Evolutionary conservation across 2,113 vertebrate genomes (phyloP), one percentile per base, ranked within the genome.

Genomic region (Psilopsiagon aurifrons): DNA sequence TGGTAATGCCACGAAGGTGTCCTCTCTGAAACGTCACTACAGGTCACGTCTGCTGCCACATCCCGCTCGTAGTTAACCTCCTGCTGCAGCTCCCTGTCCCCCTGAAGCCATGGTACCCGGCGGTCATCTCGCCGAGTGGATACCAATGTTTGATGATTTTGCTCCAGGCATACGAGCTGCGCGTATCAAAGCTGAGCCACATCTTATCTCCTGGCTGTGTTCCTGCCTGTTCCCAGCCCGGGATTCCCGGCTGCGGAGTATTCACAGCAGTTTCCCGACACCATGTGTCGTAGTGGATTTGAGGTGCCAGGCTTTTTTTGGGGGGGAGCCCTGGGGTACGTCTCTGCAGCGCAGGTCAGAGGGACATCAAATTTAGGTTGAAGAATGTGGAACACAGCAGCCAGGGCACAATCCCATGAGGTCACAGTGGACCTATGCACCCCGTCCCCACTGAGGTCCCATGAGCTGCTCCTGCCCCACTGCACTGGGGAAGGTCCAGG

Each of bases 41-140:
- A 79, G 41, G 41, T 70, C 71, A 23, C 3, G 0, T 43, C 55
- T 59, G 39, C 74, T 64, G 55, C 59, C 54, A 24, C 9, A 0
- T 60, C n/a, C 63, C 24, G 0, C 57, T 55, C 59, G 41, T 73
- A 41, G 79, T 79, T 67, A 68, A 43, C 47, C 11, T 71, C 73
- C 75, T 11, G 52, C 43, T 73, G 49, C 78, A 52, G 31, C 17
- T 52, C 25, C 13, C 33, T 35, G 59, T 49, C 59, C 41, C 41
- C 47, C 4, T 2, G 0, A 29, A 87, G 46, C 54, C 77, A 24
- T 2, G 2, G 55, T 54, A 81, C 37, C 86, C 6, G 0, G 20
- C 5, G 0, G 28, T 60, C 23, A 2, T 49, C 55, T 73, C 1
- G 0, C 51, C 1, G 0, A 71, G 73, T 4, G 1, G n/a, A 35